Evolutionary conservation across 2,797 vertebrate species (phyloP), one percentile per base, ranked within the genome.

Genomic region (Tokudaia muenninki): DNA sequence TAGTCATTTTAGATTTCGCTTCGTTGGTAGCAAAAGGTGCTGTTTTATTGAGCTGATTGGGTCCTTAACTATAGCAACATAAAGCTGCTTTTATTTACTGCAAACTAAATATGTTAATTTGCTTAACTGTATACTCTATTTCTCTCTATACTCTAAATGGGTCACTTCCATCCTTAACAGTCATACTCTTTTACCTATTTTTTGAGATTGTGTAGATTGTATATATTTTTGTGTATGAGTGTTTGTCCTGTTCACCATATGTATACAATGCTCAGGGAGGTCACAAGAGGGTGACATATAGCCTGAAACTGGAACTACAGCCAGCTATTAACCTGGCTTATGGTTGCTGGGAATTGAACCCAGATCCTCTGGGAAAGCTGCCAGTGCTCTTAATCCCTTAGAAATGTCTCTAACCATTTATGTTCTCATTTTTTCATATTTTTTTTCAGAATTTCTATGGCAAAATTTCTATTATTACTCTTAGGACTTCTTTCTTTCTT

Each of bases 71-170:
- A 80, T 81, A 78, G 63, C 4, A 82, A 61, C 78, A 31, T 91
- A 61, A 90, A 89, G 67, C 31, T 84, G 16, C 19, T 47, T 17
- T 82, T 90, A 61, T 34, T 91, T 50, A 91, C 59, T 50, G 24
- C 24, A 72, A 94, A 87, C 22, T 84, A 61, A 94, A 81, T 83
- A 70, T 91, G 70, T 82, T 78, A 92, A 94, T 70, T 70, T 96
- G 37, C n/a, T 87, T 87, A 78, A 84, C n/a, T 81, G 75, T 79
- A 34, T 21, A 92, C 31, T 77, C 17, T 29, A 70, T 75, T 96
- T 97, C 63, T 87, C 90, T 72, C 89, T 91, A 0, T 80, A 59
- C 1, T 90, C 22, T 75, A 37, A 92, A 9, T 63, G 31, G 74
- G 75, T 91, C 22, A 47, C 83, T 94, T 92, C 70, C 37, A 87